phyloP scores from a whole-genome alignment of 2,888 invertebrate species.

The Synanthedon formicaeformis region DNA sequence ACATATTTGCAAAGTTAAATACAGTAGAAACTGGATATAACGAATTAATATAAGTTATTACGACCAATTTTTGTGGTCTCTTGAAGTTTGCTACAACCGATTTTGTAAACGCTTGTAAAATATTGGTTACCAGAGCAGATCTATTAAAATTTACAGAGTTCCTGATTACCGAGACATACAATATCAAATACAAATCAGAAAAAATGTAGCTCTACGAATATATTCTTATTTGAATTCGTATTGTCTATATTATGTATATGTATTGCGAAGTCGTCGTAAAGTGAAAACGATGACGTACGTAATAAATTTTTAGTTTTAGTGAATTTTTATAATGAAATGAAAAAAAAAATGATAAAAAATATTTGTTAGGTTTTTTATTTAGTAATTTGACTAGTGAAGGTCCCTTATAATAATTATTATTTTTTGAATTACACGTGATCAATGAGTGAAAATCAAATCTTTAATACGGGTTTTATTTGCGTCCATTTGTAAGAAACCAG shows the following conservation, averaged over 20 bases:
- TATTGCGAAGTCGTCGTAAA: neutral
- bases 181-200: neutral
- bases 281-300: neutral
- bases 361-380: slow-evolving; percentile 9
- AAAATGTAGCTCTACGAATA: neutral
- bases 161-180: neutral
- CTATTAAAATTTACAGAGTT: no score
- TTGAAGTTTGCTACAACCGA: no score
- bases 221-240: neutral
- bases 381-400: slow-evolving; percentile 11
- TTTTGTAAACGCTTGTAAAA: no score
- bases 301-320: neutral
- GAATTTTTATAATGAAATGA: neutral
- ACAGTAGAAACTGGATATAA: no score
- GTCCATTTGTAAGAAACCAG: no score
- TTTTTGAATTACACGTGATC: neutral
- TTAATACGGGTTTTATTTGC: no score
- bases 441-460: no score
- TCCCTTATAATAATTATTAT: slow-evolving; percentile 6
- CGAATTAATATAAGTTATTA: no score
- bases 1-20: no score
- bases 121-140: no score
- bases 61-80: no score
- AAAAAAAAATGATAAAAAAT: slow-evolving; percentile 12
- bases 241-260: neutral